Evolutionary conservation across 2,113 vertebrate species (phyloP).

Genomic region (Zosterops lateralis): DNA sequence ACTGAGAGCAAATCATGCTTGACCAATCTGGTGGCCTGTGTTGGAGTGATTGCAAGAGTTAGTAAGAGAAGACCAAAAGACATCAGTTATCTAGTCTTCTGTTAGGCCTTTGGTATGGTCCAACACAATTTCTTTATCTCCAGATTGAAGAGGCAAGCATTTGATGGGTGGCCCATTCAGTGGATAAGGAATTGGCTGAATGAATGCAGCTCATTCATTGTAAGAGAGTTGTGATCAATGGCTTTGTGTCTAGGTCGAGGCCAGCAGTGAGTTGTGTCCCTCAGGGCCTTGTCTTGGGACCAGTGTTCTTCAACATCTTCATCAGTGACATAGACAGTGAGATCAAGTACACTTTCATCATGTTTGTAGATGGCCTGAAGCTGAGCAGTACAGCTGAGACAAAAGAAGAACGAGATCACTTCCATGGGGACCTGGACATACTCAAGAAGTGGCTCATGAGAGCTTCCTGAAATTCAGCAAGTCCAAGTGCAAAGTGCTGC

Average conservation of each 20-base stretch:
- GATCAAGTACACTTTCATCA: background rate
- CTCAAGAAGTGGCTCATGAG: background rate
- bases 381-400: background rate
- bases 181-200: background rate
- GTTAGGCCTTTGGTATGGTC: background rate
- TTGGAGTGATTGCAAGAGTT: background rate
- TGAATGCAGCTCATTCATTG: background rate
- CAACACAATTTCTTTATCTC: background rate
- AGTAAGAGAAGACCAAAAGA: background rate
- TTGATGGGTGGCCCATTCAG: background rate
- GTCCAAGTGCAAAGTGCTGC: background rate
- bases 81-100: background rate
- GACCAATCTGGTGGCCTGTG: background rate
- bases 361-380: background rate
- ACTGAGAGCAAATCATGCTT: background rate
- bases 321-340: background rate
- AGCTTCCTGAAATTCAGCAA: background rate
- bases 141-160: background rate
- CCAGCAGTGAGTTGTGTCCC: background rate
- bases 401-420: background rate
- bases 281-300: background rate
- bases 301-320: background rate
- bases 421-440: background rate
- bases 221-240: background rate
- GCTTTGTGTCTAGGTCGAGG: background rate